phyloP scores from a whole-genome alignment of 2,797 vertebrate species.

The Cephalopachus bancanus region DNA sequence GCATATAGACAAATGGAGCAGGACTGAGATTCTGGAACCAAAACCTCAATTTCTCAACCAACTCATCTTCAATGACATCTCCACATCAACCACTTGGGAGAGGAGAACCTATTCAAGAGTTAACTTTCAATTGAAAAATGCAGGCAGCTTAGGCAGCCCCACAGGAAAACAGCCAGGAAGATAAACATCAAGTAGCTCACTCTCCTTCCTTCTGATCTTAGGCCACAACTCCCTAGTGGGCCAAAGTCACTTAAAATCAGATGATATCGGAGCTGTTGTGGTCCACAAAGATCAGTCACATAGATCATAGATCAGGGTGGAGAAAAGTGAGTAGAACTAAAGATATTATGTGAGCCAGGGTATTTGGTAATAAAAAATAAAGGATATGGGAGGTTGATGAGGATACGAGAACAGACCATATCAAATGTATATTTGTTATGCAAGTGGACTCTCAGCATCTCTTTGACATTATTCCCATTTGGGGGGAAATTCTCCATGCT shows the following conservation, averaged over 20 bases:
- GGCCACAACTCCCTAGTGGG: neutral
- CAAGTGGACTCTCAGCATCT: neutral
- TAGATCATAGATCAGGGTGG: neutral
- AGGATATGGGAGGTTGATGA: neutral
- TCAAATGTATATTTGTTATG: neutral
- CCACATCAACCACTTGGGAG: too few relatives aligned
- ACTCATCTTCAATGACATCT: too few relatives aligned
- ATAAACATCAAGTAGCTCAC: neutral
- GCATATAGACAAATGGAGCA: too few relatives aligned
- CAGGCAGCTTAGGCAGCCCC: neutral
- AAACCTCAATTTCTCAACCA: too few relatives aligned
- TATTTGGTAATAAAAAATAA: neutral
- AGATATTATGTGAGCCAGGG: neutral
- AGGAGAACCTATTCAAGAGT: neutral
- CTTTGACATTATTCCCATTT: neutral
- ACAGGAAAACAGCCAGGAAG: neutral
- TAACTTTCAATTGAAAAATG: neutral
- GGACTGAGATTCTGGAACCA: too few relatives aligned
- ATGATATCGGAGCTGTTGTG: neutral
- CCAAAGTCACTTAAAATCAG: neutral
- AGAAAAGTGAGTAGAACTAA: neutral
- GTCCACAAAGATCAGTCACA: too few relatives aligned
- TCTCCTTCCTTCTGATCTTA: neutral
- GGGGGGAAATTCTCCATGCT: neutral
- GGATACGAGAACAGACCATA: neutral